Evolutionary conservation across 2,797 vertebrate species (phyloP), one percentile per base, ranked within the genome.

Genomic region (Chlorospingus semifuscus): DNA sequence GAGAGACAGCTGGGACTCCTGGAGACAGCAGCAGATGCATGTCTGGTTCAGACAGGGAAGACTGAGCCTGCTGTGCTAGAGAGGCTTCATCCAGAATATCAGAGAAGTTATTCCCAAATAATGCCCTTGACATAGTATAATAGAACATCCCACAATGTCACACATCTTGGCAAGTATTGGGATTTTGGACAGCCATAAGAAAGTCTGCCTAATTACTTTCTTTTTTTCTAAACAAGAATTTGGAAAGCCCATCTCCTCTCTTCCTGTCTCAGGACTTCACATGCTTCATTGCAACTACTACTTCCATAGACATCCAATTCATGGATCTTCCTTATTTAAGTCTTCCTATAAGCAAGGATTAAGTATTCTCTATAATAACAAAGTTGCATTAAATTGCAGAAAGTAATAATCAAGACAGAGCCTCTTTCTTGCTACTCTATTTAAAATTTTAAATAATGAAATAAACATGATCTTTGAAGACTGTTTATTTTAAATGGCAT

Each of bases 401-500:
- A 59, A 41, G 29, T 21, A 64, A 78, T 8, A 71, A 39, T 86
- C 27, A 42, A 59, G 15, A 55, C 0, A 41, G 12, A 78, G 17
- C 15, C 15, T 27, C 70, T 49, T 81, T 49, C 61, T 65, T 80
- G 52, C 26, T 72, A n/a, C 29, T 66, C 5, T 47, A 37, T 3
- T 10, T 52, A 59, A 41, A 29, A 65, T 41, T 60, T 76, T 56
- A 77, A 95, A 92, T 71, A 53, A 95, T 16, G 39, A 92, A 92
- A 77, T 59, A 85, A 61, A 37, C 0, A 0, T 1, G 3, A 22
- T 83, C 32, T 11, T 36, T 64, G 59, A 56, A 94, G 61, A 71
- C 23, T 36, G 49, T 96, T 96, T 96, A 96, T 96, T 96, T 93
- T 76, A 89, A 89, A 81, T 34, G 34, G 46, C 77, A 63, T 64